These are phyloP conservation scores for Eudyptes chrysolophus DNA, from an alignment of 2,113 vertebrate genomes.

Conservation along the genomic window DNA sequence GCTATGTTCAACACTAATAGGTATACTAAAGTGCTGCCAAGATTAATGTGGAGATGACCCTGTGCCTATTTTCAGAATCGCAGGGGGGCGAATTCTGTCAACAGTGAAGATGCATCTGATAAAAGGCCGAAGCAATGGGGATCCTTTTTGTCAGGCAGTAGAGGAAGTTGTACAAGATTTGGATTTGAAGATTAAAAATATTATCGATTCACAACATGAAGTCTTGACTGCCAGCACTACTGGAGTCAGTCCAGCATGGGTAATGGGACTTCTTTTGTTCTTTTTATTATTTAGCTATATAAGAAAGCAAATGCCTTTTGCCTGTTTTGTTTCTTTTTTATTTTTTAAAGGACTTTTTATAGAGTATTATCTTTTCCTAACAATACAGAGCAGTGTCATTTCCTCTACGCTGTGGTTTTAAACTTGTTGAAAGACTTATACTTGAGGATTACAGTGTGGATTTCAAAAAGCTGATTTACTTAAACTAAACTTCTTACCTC, in stretches of 20 bases:
- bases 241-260: constrained; percentile 91
- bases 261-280: constrained; percentile 74
- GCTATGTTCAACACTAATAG: constrained; percentile 57
- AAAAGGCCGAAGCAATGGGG: constrained; percentile 84
- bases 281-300: constrained; percentile 21
- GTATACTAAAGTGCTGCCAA: constrained; percentile 55
- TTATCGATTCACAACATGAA: constrained; percentile 75
- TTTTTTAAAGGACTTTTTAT: background rate
- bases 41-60: constrained; percentile 63
- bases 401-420: constrained; percentile 4
- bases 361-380: background rate
- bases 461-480: background rate
- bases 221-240: constrained; percentile 45
- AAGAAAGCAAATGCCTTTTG: constrained; percentile 14
- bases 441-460: background rate
- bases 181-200: constrained; percentile 84
- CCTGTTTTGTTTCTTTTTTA: background rate
- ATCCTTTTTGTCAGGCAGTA: constrained; percentile 76
- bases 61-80: constrained; percentile 78
- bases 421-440: background rate
- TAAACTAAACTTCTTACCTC: background rate
- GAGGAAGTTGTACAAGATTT: constrained; percentile 82
- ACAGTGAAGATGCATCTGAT: constrained; percentile 84
- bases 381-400: background rate
- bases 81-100: constrained; percentile 82